Base-by-base conservation (phyloP, 1,140 invertebrate genomes). In the Bombus polaris region DNA sequence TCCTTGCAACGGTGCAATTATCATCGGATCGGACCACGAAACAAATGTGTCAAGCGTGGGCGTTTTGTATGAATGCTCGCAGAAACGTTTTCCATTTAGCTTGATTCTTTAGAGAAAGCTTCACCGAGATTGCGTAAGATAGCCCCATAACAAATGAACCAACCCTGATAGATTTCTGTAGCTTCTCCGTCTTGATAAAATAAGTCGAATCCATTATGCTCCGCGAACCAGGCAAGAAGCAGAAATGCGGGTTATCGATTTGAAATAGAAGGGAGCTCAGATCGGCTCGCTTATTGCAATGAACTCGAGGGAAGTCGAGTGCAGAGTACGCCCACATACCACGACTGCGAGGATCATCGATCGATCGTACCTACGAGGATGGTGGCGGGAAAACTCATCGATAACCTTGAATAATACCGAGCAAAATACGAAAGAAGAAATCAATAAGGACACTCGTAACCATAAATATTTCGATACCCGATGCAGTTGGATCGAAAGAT, bases 281-380 rank as follows among this genome's bases (percentile, higher is more conserved):
- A 83, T 82, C 57, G 37, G 32, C 44, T 70, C 71, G 74, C 12
- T 87, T 78, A 87, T 88, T 88, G 79, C 73, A 4, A 70, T 25
- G 65, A 78, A 59, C 65, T 65, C 28, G 74, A 62, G 32, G 13
- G 68, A 68, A 88, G 70, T 47, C 44, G 62, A 82, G 81, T 73
- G 59, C 65, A 66, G 37, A 37, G 18, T 42, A 65, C 86, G 47
- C 86, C 86, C 82, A 89, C 86, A 39, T 89, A 77, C 42, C 65
- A 53, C 76, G 75, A n/a, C 39, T 72, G 35, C 9, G 3, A n/a
- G 37, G 77, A 88, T 88, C 73, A 57, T 76, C 71, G 86, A 87
- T 83, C 76, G 74, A 84, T 62, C 39, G 28, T 66, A 9, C 6
- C 53, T 32, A 25, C 73, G 73, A 82, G 39, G 32, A 35, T 37